phyloP scores from a whole-genome alignment of 2,888 invertebrate genomes.

The Drosophila borborema region DNA sequence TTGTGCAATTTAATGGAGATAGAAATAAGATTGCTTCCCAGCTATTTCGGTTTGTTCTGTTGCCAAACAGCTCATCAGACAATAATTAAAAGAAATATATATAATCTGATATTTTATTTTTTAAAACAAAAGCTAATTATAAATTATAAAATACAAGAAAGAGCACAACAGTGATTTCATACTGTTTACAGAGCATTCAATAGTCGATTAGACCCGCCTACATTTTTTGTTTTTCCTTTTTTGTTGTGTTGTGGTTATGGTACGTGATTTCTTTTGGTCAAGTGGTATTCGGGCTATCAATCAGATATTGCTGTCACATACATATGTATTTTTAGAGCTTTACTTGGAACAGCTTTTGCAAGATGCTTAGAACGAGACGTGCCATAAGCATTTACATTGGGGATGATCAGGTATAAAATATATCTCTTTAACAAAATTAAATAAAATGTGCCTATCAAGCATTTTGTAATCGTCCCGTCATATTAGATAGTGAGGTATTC shows the following conservation, averaged over 20 bases:
- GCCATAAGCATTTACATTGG: slow-evolving; percentile 65
- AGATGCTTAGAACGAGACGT: slow-evolving; percentile 63
- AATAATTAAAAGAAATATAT: too few species aligned
- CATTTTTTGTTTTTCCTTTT: neutral
- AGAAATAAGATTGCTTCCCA: too few species aligned
- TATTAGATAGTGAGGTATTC: slow-evolving; percentile 2
- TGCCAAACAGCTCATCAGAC: neutral
- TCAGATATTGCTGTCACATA: neutral
- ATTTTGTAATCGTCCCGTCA: slow-evolving; percentile 38
- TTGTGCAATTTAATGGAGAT: neutral
- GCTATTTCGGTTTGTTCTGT: too few species aligned
- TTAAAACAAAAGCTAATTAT: too few species aligned
- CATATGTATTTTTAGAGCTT: slow-evolving; percentile 25
- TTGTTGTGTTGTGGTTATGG: slow-evolving; percentile 7
- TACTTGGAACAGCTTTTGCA: slow-evolving; percentile 32
- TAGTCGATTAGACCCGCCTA: neutral
- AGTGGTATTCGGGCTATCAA: slow-evolving; percentile 25
- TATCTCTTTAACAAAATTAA: neutral
- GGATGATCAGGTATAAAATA: slow-evolving; percentile 62
- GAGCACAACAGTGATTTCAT: too few species aligned
- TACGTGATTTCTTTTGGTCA: slow-evolving; percentile 6
- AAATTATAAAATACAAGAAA: too few species aligned
- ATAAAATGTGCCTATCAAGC: slow-evolving; percentile 1
- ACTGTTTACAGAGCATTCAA: neutral
- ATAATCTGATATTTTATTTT: too few species aligned